Conservation (phyloP, 2,113 vertebrate species). For the Progne subis region DNA sequence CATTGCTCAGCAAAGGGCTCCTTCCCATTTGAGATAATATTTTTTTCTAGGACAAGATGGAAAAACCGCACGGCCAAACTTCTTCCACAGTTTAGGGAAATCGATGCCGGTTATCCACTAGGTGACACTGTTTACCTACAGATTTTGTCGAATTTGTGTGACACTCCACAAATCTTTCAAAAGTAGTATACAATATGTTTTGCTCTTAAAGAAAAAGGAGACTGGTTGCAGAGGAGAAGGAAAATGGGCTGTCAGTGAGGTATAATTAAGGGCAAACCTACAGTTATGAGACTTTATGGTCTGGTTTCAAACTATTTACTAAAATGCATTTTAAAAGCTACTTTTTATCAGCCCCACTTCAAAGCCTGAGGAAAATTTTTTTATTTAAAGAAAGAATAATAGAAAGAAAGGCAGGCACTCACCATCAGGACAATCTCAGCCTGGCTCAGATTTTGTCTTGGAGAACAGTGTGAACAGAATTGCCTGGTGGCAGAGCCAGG, state of each 20-base stretch:
- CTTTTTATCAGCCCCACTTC: conserved; percentile 47
- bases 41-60: neutral
- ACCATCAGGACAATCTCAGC: conserved; percentile 31
- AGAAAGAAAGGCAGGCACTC: neutral
- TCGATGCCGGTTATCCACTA: conserved; percentile 55
- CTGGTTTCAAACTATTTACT: conserved; percentile 64
- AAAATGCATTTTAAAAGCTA: conserved; percentile 61
- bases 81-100: neutral
- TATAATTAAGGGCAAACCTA: conserved; percentile 55
- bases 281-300: conserved; percentile 40
- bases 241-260: conserved; percentile 53
- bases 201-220: conserved; percentile 41
- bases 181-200: conserved; percentile 25
- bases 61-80: neutral
- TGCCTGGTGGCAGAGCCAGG: conserved; percentile 4
- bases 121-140: conserved; percentile 79
- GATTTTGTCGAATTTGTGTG: neutral
- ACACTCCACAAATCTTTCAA: conserved; percentile 19
- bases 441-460: conserved; percentile 33
- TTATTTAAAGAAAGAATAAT: conserved; percentile 7
- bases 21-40: neutral
- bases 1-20: neutral
- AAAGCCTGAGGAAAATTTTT: conserved; percentile 35
- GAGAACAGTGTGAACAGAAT: conserved; percentile 4
- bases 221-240: conserved; percentile 25